A percentile compares a stretch with the other conserved stretches of the same genome.
phyloP scores from a whole-genome alignment of 2,888 invertebrate genomes.

The Pedicia rivosa region DNA sequence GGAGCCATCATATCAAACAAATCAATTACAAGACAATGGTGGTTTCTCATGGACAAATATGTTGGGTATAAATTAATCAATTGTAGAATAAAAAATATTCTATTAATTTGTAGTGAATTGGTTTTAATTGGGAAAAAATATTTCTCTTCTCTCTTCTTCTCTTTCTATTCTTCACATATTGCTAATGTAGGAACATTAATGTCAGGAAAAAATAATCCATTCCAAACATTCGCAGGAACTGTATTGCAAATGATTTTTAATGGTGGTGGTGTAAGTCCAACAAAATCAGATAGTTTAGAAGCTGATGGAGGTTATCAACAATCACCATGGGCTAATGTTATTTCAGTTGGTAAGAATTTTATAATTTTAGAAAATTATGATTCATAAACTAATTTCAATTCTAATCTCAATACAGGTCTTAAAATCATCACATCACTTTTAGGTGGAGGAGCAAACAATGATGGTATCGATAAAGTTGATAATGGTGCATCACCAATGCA shows the following conservation, averaged over 20 bases:
- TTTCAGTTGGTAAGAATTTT: constrained; percentile 45
- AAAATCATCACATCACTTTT: constrained; percentile 72
- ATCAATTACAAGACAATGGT: constrained; percentile 57
- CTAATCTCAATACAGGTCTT: constrained; percentile 32
- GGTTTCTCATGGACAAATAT: constrained; percentile 83
- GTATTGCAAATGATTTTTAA: constrained; percentile 81
- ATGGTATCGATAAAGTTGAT: constrained; percentile 83
- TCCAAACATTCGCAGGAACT: constrained; percentile 34
- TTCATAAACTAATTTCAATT: background rate
- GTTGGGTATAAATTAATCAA: constrained; percentile 33
- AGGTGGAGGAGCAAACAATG: constrained; percentile 56
- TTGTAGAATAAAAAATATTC: too few relatives aligned
- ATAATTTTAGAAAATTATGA: background rate
- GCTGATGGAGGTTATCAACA: constrained; percentile 45
- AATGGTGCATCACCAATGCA: constrained; percentile 78
- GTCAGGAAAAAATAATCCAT: constrained; percentile 4
- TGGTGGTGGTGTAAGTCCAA: constrained; percentile 44
- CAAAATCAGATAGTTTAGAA: constrained; percentile 63
- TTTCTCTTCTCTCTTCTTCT: too few relatives aligned
- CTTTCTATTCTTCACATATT: too few relatives aligned
- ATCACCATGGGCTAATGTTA: constrained; percentile 77
- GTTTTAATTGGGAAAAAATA: too few relatives aligned
- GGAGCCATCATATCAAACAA: constrained; percentile 63
- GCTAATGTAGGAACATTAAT: constrained; percentile 1
- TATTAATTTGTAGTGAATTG: too few relatives aligned